Conservation (phyloP, 2,888 invertebrate genomes). For the Caenorhabditis parvicauda region DNA sequence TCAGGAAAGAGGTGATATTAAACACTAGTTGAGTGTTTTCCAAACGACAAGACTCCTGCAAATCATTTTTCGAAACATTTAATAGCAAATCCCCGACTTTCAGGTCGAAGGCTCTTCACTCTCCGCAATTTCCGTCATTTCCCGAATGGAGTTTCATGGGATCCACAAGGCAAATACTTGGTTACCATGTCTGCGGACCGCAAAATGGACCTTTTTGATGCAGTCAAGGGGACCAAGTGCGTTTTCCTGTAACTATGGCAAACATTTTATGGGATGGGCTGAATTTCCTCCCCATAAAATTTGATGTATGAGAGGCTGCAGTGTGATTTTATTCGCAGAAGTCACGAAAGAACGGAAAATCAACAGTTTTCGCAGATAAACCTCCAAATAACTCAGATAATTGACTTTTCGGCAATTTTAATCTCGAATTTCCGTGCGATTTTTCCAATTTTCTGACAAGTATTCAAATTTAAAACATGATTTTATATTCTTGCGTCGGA, state of each 20-base stretch:
- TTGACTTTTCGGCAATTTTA: too few relatives aligned
- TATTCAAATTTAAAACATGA: too few relatives aligned
- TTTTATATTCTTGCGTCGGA: too few relatives aligned
- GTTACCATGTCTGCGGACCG: constrained; percentile 57
- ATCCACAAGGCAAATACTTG: constrained; percentile 56
- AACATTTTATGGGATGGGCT: constrained; percentile 2
- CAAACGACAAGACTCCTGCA: too few relatives aligned
- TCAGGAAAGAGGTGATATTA: too few relatives aligned
- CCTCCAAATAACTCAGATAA: too few relatives aligned
- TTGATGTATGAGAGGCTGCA: background rate
- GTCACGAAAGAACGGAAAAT: too few relatives aligned
- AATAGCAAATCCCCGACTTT: background rate
- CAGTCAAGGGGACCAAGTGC: constrained; percentile 49
- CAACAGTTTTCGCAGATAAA: too few relatives aligned
- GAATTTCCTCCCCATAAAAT: constrained; percentile 5
- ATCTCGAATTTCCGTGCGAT: too few relatives aligned
- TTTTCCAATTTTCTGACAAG: too few relatives aligned
- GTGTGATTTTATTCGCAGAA: background rate
- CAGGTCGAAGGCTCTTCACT: constrained; percentile 47
- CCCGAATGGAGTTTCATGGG: constrained; percentile 59
- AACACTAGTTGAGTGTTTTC: too few relatives aligned
- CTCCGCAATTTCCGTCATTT: constrained; percentile 48
- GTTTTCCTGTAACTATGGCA: too few relatives aligned
- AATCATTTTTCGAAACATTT: background rate
- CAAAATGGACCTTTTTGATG: constrained; percentile 54